Percentiles rank a stretch among this genome's conserved stretches.
phyloP scores from a whole-genome alignment of 2,888 invertebrate species.

The Lasioglossum zephyrum region DNA sequence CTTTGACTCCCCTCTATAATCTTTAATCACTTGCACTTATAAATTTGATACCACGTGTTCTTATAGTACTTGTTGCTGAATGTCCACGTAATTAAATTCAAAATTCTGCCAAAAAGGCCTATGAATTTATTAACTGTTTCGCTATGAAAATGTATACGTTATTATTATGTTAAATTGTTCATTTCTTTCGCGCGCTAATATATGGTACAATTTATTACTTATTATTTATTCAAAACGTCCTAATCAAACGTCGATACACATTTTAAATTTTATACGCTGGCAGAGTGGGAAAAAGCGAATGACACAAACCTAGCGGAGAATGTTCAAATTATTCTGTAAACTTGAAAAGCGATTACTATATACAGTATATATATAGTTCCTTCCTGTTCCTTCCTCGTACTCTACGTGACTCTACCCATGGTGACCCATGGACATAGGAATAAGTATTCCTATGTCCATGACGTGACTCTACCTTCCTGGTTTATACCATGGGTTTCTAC shows the following conservation, averaged over 20 bases:
- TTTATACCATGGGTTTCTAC: too few species aligned
- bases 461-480: too few species aligned
- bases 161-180: neutral
- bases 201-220: neutral
- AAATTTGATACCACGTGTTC: conserved; percentile 54
- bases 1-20: neutral
- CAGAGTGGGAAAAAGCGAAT: neutral
- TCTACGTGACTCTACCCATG: too few species aligned
- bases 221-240: neutral
- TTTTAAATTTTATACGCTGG: neutral
- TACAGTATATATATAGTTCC: too few species aligned
- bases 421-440: too few species aligned
- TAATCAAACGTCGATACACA: neutral
- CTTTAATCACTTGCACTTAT: neutral
- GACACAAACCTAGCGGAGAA: too few species aligned
- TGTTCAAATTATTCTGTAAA: too few species aligned
- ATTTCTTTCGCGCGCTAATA: neutral
- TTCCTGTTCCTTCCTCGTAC: too few species aligned
- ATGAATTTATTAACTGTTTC: neutral
- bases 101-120: neutral
- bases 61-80: conserved; percentile 34
- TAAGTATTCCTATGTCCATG: too few species aligned
- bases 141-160: neutral
- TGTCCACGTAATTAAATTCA: neutral
- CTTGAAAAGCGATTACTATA: too few species aligned